Conservation (phyloP, 2,113 vertebrate genomes). For the Pseudonaja textilis region DNA sequence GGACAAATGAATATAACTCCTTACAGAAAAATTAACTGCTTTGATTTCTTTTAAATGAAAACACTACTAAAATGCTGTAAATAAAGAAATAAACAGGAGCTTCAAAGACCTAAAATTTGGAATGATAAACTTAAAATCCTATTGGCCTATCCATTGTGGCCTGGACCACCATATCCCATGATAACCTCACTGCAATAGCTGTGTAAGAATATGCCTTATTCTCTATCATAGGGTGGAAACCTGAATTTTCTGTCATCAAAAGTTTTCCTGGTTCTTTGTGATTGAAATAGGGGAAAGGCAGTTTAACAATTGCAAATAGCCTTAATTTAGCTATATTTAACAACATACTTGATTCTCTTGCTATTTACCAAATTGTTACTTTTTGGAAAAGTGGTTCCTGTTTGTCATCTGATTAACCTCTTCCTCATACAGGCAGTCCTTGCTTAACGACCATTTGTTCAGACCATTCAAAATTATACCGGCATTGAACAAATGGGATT, state of each 20-base stretch:
- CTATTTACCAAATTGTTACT: background rate
- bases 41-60: background rate
- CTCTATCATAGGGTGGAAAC: background rate
- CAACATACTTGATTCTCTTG: background rate
- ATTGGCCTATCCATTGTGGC: too few species aligned
- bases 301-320: background rate
- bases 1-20: background rate
- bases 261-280: background rate
- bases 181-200: background rate
- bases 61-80: background rate
- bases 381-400: background rate
- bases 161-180: background rate
- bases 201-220: background rate
- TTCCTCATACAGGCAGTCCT: background rate
- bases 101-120: background rate
- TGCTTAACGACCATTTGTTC: background rate
- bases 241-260: background rate
- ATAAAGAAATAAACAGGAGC: background rate
- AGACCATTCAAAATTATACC: background rate
- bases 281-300: background rate
- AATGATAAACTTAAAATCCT: background rate
- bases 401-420: background rate
- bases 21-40: background rate
- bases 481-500: background rate
- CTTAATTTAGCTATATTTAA: background rate